Conservation (phyloP, 2,888 invertebrate genomes). For the Aromia moschata region DNA sequence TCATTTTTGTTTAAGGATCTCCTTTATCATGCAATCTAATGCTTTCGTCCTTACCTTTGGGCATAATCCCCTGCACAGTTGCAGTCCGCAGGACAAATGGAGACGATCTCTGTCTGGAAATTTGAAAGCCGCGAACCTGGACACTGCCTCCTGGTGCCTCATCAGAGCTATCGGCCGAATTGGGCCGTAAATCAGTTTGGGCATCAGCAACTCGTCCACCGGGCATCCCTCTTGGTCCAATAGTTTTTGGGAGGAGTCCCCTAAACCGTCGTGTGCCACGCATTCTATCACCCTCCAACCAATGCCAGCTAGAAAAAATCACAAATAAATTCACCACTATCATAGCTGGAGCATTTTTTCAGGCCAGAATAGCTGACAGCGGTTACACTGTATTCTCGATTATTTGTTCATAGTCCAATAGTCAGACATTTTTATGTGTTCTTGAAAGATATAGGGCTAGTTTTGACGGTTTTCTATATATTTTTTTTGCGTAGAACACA, state of each 20-base stretch:
- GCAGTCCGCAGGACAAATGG: conserved; percentile 80
- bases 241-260: conserved; percentile 78
- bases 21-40: too few relatives aligned
- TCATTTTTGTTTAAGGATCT: too few relatives aligned
- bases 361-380: too few relatives aligned
- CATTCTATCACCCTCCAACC: conserved; percentile 81
- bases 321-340: too few relatives aligned
- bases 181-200: conserved; percentile 63
- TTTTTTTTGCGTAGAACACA: too few relatives aligned
- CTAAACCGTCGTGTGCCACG: conserved; percentile 80
- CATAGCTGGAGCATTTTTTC: too few relatives aligned
- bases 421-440: too few relatives aligned
- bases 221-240: conserved; percentile 80
- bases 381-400: too few relatives aligned
- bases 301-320: conserved; percentile 70
- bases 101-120: conserved; percentile 82
- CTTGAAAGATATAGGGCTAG: too few relatives aligned
- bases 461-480: too few relatives aligned
- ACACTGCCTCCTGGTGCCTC: conserved; percentile 62
- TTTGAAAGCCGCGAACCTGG: conserved; percentile 83
- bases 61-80: conserved; percentile 79
- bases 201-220: conserved; percentile 73
- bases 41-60: conserved; percentile 69
- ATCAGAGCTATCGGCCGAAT: conserved; percentile 56
- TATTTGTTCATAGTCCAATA: too few relatives aligned